Base-by-base conservation (phyloP, 2,113 vertebrate species). In the Cottus gobio region DNA sequence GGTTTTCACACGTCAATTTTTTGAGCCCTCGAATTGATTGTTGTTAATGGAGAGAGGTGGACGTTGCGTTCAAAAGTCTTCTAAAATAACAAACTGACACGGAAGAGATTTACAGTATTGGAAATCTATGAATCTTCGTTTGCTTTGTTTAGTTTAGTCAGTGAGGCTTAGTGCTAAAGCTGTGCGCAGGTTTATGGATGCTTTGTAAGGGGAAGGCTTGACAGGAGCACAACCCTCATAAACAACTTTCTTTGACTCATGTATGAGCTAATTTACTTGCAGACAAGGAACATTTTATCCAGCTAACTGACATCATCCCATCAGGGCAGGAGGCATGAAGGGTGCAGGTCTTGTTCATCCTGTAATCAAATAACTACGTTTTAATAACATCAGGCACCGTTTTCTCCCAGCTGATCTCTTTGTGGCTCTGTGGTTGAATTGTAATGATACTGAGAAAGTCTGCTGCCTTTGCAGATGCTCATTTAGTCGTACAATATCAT, bases 321-420 rank as follows among this genome's bases (percentile, higher is more conserved):
- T 72, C 15, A 65, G 58, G 0, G 20, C 67, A 73, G 64, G 26
- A 83, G 28, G 28, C 57, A 80, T 75, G 34, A 22, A 50, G 71
- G 42, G 56, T 36, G 67, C 37, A 62, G 36, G 73, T 77, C 42
- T 48, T 6, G 5, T 64, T 74, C n/a, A 65, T 44, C 46, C 37
- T n/a, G 30, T 76, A 89, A 90, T 37, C 63, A 61, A 77, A 79
- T 91, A 77, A 86, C 24, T 34, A 13, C 36, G 39, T 70, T 76
- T n/a, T 77, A 83, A 83, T 76, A 71, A 76, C 61, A 80, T 83
- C 70, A 83, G 62, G 52, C 12, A 1, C 36, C 31, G 4, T 52
- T 71, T 20, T 83, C 46, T 56, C 10, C 60, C 11, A 18, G 48
- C 52, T 69, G 36, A 13, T 72, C 34, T 46, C 36, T 76, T 48